Evolutionary conservation across 2,888 invertebrate species (phyloP), one percentile per base, ranked within the genome.

Genomic region (Coelinius sp.): DNA sequence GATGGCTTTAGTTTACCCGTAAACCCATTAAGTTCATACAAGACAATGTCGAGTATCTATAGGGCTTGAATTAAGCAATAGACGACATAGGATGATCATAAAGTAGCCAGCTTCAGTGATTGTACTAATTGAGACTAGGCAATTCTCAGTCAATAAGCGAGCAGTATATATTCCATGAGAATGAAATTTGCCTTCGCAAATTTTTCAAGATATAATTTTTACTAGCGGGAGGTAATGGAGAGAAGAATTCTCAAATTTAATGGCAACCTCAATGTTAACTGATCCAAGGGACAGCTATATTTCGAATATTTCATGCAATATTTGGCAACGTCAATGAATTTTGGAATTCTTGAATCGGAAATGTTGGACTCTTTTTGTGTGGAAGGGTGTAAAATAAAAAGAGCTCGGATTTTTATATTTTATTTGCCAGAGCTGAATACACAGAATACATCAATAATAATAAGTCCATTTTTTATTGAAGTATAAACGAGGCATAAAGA

Each of bases 1-100:
- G 27, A 27, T 56, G 56, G 27, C 25, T 56, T 27, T 7, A 25
- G 56, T 56, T 56, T n/a, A 27, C 56, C 27, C 14, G 56, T 56
- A 27, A 44, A 56, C 25, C 56, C 27, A 56, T 56, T n/a, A 25
- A 56, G 1, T 56, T n/a, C 56, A 2, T 27, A 56, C 56, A 25
- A 56, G 56, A 25, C 14, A 56, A 56, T 27, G 56, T 12, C n/a
- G n/a, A 8, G 25, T 27, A 14, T 27, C 56, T 27, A 56, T 56
- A 17, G 56, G 8, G 27, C 7, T 62, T 12, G 20, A 35, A 62
- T 62, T 35, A 38, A 38, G 20, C 38, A 35, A 38, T 35, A 62
- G 27, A 56, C 56, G 56, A 14, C 27, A 31, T 56, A 17, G 27
- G 27, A 31, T 14, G 17, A 56, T 31, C 27, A 17, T 31, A 56